These are phyloP conservation scores for Palythoa grandiflora DNA, from an alignment of 92 coral and sea anemone species.

Conservation along the genomic window DNA sequence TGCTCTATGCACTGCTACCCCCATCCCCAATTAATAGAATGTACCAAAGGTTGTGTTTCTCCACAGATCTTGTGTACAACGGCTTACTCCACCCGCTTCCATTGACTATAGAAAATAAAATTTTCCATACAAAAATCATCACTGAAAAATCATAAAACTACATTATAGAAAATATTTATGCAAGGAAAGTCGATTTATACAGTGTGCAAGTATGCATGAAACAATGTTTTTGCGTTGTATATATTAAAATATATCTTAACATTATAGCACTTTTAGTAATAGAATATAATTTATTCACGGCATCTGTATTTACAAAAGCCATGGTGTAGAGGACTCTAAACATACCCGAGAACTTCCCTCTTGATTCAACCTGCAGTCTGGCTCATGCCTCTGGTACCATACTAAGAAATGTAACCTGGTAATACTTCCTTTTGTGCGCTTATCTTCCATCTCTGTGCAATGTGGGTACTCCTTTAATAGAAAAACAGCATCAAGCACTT, in stretches of 20 bases:
- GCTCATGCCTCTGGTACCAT: conserved; percentile 9
- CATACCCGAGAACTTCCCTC: conserved; percentile 13
- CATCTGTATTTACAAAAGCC: background rate
- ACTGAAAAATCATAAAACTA: background rate
- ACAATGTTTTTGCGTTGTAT: background rate
- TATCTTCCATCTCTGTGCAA: conserved; percentile 5
- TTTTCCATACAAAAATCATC: background rate
- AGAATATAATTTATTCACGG: background rate
- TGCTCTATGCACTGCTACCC: conserved; percentile 18
- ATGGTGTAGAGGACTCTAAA: background rate
- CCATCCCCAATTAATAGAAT: conserved; percentile 48
- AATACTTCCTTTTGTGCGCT: background rate
- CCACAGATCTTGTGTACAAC: conserved; percentile 8
- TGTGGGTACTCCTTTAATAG: conserved; percentile 34
- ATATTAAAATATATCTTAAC: background rate
- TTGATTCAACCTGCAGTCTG: conserved; percentile 5
- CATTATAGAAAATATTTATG: background rate
- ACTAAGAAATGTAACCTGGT: background rate
- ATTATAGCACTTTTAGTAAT: background rate
- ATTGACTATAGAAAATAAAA: background rate
- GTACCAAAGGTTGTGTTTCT: conserved; percentile 22
- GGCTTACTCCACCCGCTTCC: conserved; percentile 4
- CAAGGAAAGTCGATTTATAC: background rate
- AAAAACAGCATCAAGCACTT: conserved; percentile 61
- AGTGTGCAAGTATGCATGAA: background rate